A percentile compares a stretch with the other conserved stretches of the same genome.
Evolutionary conservation across 2,113 vertebrate genomes (phyloP).

Genomic region (Boulengeromyrus knoepffleri): DNA sequence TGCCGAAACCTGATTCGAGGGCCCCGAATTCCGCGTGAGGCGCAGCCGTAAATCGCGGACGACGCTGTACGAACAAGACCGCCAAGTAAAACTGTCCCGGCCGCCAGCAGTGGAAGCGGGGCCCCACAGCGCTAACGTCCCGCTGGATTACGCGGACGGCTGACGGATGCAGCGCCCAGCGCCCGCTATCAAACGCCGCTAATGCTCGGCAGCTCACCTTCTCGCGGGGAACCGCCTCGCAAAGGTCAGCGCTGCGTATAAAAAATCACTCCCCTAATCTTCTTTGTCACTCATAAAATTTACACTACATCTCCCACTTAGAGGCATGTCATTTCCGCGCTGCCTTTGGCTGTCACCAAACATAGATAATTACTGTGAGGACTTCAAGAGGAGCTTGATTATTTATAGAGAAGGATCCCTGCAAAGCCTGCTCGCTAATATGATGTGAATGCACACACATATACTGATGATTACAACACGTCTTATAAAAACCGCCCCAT

Average conservation of each 20-base stretch:
- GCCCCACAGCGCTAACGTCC: neutral
- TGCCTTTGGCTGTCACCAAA: conserved; percentile 65
- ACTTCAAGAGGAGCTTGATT: conserved; percentile 60
- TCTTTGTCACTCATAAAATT: conserved; percentile 75
- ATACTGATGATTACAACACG: neutral
- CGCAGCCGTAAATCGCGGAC: neutral
- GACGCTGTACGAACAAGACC: neutral
- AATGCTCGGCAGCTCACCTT: conserved; percentile 34
- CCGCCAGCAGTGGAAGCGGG: neutral
- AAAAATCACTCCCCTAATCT: conserved; percentile 64
- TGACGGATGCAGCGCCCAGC: neutral
- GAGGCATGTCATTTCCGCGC: conserved; percentile 65
- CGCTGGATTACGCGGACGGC: neutral
- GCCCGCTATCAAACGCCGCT: neutral
- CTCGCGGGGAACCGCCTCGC: conserved; percentile 33
- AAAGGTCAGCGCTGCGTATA: conserved; percentile 63
- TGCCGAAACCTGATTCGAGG: neutral
- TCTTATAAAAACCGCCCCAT: neutral
- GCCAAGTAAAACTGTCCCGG: neutral
- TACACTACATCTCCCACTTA: conserved; percentile 70
- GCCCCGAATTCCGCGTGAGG: neutral
- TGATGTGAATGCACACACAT: conserved; percentile 39
- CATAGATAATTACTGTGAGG: conserved; percentile 66
- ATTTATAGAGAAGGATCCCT: conserved; percentile 57
- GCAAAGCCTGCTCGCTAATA: conserved; percentile 45